Evolutionary conservation across 92 coral and sea anemone genomes (phyloP).

Genomic region (Heliopora coerulea): DNA sequence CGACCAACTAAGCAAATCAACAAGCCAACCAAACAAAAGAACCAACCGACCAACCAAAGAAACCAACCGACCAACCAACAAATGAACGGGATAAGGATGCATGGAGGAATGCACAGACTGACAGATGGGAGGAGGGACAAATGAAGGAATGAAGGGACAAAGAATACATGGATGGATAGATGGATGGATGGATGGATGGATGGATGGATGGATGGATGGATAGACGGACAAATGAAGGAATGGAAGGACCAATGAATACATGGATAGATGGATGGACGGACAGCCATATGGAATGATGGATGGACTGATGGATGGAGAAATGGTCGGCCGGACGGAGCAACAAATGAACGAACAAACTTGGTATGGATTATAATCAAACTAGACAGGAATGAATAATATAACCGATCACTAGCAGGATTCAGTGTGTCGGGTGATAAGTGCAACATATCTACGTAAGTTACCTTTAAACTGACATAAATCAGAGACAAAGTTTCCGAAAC

Average conservation of each 20-base stretch:
- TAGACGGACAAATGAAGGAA: neutral
- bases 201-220: neutral
- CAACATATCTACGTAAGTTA: no score
- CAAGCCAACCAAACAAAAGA: no score
- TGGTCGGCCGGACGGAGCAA: neutral
- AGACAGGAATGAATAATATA: no score
- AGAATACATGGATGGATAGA: neutral
- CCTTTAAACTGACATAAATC: slow-evolving; percentile 40
- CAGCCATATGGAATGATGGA: neutral
- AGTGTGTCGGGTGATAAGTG: no score
- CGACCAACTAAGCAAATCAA: no score
- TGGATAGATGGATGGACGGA: neutral
- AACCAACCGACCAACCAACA: neutral
- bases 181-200: neutral
- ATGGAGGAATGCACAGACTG: neutral
- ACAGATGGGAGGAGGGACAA: neutral
- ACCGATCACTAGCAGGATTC: no score
- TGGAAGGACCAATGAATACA: neutral
- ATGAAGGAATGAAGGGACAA: neutral
- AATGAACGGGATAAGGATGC: neutral
- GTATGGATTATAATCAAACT: no score
- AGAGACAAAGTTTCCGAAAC: slow-evolving; percentile 22
- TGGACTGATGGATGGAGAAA: neutral
- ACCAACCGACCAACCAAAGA: no score
- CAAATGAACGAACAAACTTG: no score